Conservation (phyloP, 2,888 invertebrate genomes). For the Lobophora halterata region DNA sequence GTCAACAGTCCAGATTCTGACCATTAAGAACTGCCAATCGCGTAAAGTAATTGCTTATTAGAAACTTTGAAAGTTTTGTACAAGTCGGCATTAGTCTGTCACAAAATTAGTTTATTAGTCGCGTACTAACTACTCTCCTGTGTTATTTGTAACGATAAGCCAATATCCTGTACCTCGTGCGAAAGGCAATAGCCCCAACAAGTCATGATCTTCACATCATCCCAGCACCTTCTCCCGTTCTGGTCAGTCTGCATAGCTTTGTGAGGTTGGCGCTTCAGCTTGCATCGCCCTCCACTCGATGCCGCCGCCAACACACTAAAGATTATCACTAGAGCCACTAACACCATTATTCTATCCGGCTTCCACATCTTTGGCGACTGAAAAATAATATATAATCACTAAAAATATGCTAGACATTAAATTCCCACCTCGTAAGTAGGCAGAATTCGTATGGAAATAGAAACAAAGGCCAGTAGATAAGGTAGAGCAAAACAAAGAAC, state of each 20-base stretch:
- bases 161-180: constrained; percentile 90
- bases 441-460: no score
- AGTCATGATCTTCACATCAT: constrained; percentile 87
- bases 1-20: no score
- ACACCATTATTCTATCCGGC: constrained; percentile 25
- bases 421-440: no score
- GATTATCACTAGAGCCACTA: constrained; percentile 37
- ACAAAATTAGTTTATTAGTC: no score
- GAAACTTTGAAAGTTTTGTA: no score
- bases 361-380: constrained; percentile 34
- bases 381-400: constrained; percentile 6
- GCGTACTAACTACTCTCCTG: no score
- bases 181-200: constrained; percentile 94
- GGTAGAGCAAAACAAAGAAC: no score
- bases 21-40: no score
- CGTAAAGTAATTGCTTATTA: no score
- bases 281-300: constrained; percentile 51
- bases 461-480: no score
- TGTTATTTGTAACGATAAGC: no score
- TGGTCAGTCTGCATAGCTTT: constrained; percentile 73
- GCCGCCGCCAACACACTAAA: constrained; percentile 43
- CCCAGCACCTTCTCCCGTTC: constrained; percentile 88
- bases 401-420: constrained; percentile 1
- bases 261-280: constrained; percentile 56
- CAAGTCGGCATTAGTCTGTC: no score